These are phyloP conservation scores for Lasius platythorax DNA, from an alignment of 2,888 invertebrate species.

Conservation along the genomic window DNA sequence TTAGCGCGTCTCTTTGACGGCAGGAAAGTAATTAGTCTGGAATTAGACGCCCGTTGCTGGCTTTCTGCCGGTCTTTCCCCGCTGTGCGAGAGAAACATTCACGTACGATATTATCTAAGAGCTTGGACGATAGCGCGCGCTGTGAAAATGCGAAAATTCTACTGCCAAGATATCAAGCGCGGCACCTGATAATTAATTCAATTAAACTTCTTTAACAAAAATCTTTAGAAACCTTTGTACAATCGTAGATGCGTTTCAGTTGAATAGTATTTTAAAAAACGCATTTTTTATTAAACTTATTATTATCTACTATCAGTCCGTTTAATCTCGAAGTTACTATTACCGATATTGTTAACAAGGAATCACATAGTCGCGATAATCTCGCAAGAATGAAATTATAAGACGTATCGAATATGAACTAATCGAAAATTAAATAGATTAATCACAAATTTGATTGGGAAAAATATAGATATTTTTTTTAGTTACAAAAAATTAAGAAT, in stretches of 20 bases:
- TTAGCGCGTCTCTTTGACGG: slow-evolving; percentile 80
- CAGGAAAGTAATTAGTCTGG: slow-evolving; percentile 79
- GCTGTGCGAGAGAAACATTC: not conserved
- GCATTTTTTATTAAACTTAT: not conserved
- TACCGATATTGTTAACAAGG: not conserved
- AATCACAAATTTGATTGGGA: not conserved
- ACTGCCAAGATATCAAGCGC: not conserved
- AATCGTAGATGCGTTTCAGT: not conserved
- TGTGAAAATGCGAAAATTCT: slow-evolving; percentile 19
- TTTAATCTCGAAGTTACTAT: not conserved
- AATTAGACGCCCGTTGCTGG: slow-evolving; percentile 74
- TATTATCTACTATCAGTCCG: not conserved
- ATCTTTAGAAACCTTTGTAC: not conserved
- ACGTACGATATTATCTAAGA: slow-evolving; percentile 15
- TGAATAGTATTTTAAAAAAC: not conserved
- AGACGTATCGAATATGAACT: not conserved
- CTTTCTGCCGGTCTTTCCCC: slow-evolving; percentile 49
- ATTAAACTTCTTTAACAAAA: not conserved
- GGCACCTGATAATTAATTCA: slow-evolving; percentile 16
- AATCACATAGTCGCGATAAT: not conserved
- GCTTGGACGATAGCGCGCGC: not conserved
- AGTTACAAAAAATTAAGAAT: not conserved
- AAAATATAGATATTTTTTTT: not conserved
- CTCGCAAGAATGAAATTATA: not conserved
- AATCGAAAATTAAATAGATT: slow-evolving; percentile 9